phyloP scores from a whole-genome alignment of 2,888 invertebrate species.

The Mimas tiliae region DNA sequence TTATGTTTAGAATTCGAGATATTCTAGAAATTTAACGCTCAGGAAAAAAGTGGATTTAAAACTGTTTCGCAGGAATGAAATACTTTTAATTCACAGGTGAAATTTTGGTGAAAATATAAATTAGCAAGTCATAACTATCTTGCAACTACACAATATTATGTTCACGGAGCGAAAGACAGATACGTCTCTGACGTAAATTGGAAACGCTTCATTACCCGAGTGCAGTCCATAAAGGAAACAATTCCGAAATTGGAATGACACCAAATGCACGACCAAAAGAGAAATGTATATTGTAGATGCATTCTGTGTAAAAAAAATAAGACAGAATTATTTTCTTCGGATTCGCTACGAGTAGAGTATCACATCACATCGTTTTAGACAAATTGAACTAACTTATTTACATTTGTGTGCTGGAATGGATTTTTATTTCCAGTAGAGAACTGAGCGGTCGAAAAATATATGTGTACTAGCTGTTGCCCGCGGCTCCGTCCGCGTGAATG shows the following conservation, averaged over 20 bases:
- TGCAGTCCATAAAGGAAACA: neutral
- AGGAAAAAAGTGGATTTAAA: too few species aligned
- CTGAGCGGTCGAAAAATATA: too few species aligned
- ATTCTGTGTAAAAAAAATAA: slow-evolving; percentile 17
- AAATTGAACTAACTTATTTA: neutral
- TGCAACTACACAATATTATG: neutral
- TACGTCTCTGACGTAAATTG: slow-evolving; percentile 1
- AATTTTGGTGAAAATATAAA: too few species aligned
- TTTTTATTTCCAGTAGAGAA: neutral
- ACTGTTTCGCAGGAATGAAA: too few species aligned
- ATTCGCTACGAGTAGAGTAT: neutral
- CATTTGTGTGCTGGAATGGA: neutral
- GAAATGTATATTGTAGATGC: slow-evolving; percentile 21
- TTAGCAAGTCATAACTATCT: neutral
- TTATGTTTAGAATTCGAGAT: too few species aligned
- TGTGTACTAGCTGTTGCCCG: too few species aligned
- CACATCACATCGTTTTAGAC: slow-evolving; percentile 5
- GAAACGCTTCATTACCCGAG: neutral
- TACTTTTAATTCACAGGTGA: too few species aligned
- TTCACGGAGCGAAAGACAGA: too few species aligned
- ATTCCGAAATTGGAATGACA: slow-evolving; percentile 24
- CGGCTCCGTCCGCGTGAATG: too few species aligned
- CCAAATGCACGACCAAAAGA: slow-evolving; percentile 29
- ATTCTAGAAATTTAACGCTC: too few species aligned
- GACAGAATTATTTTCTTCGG: slow-evolving; percentile 1